Conservation (phyloP, 2,113 vertebrate species). For the Eleginops maclovinus region DNA sequence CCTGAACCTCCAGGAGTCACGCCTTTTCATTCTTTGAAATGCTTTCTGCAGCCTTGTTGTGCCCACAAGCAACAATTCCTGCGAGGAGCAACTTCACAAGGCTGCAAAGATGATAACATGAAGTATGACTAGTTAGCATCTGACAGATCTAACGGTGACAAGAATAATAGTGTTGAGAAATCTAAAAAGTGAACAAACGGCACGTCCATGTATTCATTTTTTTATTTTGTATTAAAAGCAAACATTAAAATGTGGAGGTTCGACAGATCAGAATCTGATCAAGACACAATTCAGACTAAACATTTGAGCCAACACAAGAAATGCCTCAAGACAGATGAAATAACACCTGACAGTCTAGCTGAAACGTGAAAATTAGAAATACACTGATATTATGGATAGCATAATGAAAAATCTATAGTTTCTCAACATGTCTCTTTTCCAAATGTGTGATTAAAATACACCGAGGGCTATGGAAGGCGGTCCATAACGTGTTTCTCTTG, state of each 20-base stretch:
- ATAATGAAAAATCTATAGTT: neutral
- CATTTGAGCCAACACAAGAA: neutral
- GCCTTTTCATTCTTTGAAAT: conserved; percentile 82
- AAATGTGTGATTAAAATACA: no score
- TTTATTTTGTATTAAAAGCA: conserved; percentile 58
- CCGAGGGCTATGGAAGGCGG: neutral
- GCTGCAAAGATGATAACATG: conserved; percentile 52
- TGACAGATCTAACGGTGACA: neutral
- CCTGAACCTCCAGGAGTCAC: conserved; percentile 75
- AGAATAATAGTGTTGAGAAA: neutral
- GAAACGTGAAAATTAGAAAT: neutral
- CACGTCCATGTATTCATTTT: neutral
- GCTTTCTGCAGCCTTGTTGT: conserved; percentile 76
- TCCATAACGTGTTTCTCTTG: neutral
- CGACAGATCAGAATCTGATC: neutral
- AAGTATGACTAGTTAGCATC: neutral
- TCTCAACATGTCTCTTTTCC: neutral
- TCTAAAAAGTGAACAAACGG: neutral
- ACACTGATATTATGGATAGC: neutral
- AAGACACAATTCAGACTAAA: neutral
- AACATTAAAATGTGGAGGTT: neutral
- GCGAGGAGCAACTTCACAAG: conserved; percentile 66
- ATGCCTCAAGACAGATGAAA: neutral
- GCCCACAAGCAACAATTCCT: conserved; percentile 60
- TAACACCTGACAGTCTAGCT: neutral